phyloP scores from a whole-genome alignment of 2,888 invertebrate species.

The Philaethria dido region DNA sequence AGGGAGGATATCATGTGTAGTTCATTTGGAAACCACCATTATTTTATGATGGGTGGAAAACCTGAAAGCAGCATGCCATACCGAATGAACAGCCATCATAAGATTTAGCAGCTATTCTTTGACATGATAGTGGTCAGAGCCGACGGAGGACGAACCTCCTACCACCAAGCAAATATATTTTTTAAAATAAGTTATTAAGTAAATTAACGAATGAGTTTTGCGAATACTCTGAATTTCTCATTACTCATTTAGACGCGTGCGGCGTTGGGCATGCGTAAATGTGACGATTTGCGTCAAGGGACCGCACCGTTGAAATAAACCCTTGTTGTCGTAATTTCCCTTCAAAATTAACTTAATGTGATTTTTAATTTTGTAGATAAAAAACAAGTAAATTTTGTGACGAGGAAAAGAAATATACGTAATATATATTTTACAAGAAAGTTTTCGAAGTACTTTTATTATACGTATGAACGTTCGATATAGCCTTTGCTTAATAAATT shows the following conservation, averaged over 20 bases:
- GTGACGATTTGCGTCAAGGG: constrained; percentile 31
- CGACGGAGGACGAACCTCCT: too few relatives aligned
- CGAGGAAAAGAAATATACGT: background rate
- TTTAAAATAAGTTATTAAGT: background rate
- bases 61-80: too few relatives aligned
- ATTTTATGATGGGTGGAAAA: too few relatives aligned
- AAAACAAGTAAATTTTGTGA: background rate
- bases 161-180: too few relatives aligned
- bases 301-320: constrained; percentile 20
- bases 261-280: constrained; percentile 25
- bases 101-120: too few relatives aligned
- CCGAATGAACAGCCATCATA: too few relatives aligned
- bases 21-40: too few relatives aligned
- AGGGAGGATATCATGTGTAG: too few relatives aligned
- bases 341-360: constrained; percentile 11
- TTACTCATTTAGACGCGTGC: constrained; percentile 19
- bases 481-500: constrained; percentile 17
- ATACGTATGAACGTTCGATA: background rate
- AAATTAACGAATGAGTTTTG: background rate
- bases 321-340: constrained; percentile 7
- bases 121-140: too few relatives aligned
- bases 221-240: constrained; percentile 18
- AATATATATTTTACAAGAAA: background rate
- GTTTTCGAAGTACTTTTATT: background rate
- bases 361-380: background rate